Base-by-base conservation (phyloP, 2,113 vertebrate species). In the Dromaius novaehollandiae region DNA sequence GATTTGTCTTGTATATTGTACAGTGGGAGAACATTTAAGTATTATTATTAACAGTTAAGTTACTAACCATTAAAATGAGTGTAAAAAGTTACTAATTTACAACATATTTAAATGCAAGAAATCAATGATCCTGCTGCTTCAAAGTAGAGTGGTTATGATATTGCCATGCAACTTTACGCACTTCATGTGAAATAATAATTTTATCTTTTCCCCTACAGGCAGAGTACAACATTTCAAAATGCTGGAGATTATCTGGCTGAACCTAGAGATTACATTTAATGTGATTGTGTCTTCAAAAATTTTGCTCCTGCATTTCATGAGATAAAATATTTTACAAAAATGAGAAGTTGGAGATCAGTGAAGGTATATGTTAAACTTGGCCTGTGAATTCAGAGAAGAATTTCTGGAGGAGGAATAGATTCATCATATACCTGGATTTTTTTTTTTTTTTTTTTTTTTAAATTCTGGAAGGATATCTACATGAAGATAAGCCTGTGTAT, bases 201-300 rank as follows among this genome's bases (percentile, higher is more conserved):
- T 36, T 75, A 68, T 94, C 88, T 97, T 94, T 53, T 71, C 56
- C 89, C 66, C 32, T 60, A 50, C 83, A 98, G 98, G 97, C 61
- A 95, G 63, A 96, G 55, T 86, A 28, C 93, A 80, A 46, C 28
- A 3, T 89, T 96, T 97, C 95, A 97, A 92, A 98, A 98, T 97
- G 92, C 96, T 95, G 95, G 97, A 96, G 50, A 94, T 96, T 96
- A 96, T 97, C 89, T 93, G 63, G 34, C 51, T 96, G 97, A 96
- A 96, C 53, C 68, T 83, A 71, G 86, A 93, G 83, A 84, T 97
- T 94, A 81, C 94, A n/a, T 96, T 95, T 93, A 91, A 95, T 89
- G 93, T 92, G 84, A 61, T 85, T 84, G 42, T 83, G 69, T 88
- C 96, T 95, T 96, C 97, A 81, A 70, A 93, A 86, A 64, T 96